Percentiles rank a stretch among this genome's conserved stretches.
Conservation (phyloP, 1,140 invertebrate genomes). For the Coboldia fuscipes region DNA sequence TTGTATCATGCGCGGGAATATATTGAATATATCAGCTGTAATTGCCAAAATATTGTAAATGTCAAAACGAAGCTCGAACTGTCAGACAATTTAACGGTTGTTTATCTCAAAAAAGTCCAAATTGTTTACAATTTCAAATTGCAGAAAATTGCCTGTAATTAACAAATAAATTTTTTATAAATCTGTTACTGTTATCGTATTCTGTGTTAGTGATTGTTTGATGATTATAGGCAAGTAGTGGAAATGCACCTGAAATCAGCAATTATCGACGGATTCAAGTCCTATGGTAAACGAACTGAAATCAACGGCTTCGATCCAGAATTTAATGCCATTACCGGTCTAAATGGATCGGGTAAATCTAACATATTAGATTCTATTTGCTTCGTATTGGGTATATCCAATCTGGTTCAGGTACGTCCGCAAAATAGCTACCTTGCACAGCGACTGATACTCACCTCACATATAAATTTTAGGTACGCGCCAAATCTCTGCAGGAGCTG, state of each 20-base stretch:
- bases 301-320: conserved; percentile 84
- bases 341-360: conserved; percentile 98
- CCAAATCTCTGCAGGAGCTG: conserved; percentile 73
- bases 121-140: too few species aligned
- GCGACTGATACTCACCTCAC: conserved; percentile 1
- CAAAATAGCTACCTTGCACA: background rate
- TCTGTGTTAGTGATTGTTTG: too few species aligned
- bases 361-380: conserved; percentile 98
- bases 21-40: too few species aligned
- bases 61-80: too few species aligned
- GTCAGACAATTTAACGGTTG: too few species aligned
- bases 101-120: too few species aligned
- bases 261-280: conserved; percentile 94
- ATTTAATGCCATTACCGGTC: conserved; percentile 96
- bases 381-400: conserved; percentile 92
- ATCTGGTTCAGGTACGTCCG: conserved; percentile 61
- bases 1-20: too few species aligned
- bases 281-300: conserved; percentile 82
- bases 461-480: conserved; percentile 76
- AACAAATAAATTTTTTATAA: too few species aligned
- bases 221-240: too few species aligned
- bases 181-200: too few species aligned
- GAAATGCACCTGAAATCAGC: conserved; percentile 92
- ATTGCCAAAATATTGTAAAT: too few species aligned
- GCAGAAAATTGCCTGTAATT: too few species aligned